Conservation (phyloP, 92 coral and sea anemone genomes). For the Bergia puertoricense region DNA sequence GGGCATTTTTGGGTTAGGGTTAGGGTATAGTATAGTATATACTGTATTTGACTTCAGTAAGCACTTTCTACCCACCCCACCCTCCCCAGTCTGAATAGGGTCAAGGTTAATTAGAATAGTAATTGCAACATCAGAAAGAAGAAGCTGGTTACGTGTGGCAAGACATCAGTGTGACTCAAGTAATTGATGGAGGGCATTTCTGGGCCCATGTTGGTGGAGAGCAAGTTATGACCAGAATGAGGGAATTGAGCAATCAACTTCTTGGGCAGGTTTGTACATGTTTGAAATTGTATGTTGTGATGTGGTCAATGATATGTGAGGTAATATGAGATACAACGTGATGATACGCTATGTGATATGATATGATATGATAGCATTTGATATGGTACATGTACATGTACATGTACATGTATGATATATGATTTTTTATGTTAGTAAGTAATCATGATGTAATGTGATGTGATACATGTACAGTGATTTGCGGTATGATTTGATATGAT, state of each 20-base stretch:
- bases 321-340: too few relatives aligned
- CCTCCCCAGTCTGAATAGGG: not conserved
- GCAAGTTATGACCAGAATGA: constrained; percentile 52
- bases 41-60: too few relatives aligned
- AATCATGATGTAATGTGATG: not conserved
- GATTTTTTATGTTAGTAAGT: too few relatives aligned
- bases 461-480: not conserved
- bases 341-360: too few relatives aligned
- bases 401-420: too few relatives aligned
- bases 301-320: not conserved
- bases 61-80: not conserved
- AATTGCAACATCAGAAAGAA: not conserved
- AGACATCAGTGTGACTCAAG: constrained; percentile 73
- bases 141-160: constrained; percentile 57
- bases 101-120: not conserved
- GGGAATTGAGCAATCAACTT: constrained; percentile 53
- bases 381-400: too few relatives aligned
- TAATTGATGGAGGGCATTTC: constrained; percentile 92
- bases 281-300: not conserved
- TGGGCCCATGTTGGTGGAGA: constrained; percentile 99
- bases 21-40: too few relatives aligned
- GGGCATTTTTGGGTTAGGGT: constrained; percentile 99
- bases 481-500: too few relatives aligned
- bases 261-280: constrained; percentile 57
- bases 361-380: too few relatives aligned